Evolutionary conservation across 2,888 invertebrate genomes (phyloP), one percentile per base, ranked within the genome.

Genomic region (Campoletis raptor): DNA sequence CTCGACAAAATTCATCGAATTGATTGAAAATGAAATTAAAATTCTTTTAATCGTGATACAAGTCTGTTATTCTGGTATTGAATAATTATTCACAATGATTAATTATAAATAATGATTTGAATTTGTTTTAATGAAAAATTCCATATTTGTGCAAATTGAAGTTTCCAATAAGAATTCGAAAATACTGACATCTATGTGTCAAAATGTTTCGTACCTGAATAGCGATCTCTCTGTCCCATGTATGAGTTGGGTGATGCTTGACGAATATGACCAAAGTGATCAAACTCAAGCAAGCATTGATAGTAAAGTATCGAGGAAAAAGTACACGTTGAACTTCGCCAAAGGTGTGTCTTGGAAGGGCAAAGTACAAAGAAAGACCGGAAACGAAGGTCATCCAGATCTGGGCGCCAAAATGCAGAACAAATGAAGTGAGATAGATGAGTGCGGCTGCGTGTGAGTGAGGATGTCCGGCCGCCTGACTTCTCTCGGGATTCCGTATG

Each of bases 351-450:
- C 98, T 96, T 0, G 98, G 98, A 89, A 98, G 95, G 9, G 96
- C 96, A 95, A 98, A 98, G 95, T 97, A 98, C 80, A 98, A 95
- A 81, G 98, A 97, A 78, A 98, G 95, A 88, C 98, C 98, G 92
- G 98, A 98, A 52, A 98, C 96, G 92, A 98, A 97, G 15, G 98
- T 98, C 97, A 98, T 98, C 98, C 98, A 98, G 89, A 98, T 96
- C 95, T 98, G 98, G 30, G 98, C 96, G 48, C 98, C 98, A 90
- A 98, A 96, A 94, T 98, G 98, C 82, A 96, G 96, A 87, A 97
- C 97, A 90, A 98, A 97, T 10, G 97, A 96, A 0, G 96, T 96
- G 48, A 98, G 95, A 94, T 98, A 98, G 37, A 97, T 94, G 83
- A 98, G 95, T 72, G 96, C 91, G 5, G 93, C 89, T 12, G 93